These are phyloP conservation scores for Nycticryphes semicollaris DNA, from an alignment of 2,113 vertebrate species.

Conservation along the genomic window DNA sequence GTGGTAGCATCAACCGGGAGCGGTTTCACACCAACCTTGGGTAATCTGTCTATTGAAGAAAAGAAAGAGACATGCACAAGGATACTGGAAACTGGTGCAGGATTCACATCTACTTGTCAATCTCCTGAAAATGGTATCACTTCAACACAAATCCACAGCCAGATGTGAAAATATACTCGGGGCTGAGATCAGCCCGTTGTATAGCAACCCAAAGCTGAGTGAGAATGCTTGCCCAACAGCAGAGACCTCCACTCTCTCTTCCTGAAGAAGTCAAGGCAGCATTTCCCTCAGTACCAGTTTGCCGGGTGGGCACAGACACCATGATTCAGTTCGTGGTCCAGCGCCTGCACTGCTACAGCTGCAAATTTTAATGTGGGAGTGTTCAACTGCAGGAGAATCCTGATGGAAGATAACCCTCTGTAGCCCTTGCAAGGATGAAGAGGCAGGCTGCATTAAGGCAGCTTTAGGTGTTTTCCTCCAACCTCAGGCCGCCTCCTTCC, in stretches of 20 bases:
- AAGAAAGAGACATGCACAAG: background rate
- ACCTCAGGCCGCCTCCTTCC: background rate
- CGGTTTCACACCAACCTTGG: background rate
- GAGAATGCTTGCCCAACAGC: background rate
- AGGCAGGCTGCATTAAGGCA: background rate
- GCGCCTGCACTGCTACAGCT: background rate
- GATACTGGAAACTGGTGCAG: background rate
- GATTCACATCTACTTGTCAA: background rate
- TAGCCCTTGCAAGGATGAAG: background rate
- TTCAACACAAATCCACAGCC: background rate
- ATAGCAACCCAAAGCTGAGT: background rate
- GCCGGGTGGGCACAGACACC: background rate
- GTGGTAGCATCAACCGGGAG: background rate
- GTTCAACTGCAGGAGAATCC: background rate
- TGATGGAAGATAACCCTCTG: background rate
- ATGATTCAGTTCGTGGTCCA: rapidly evolving
- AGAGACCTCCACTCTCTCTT: background rate
- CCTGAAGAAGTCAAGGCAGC: background rate
- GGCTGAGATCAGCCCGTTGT: background rate
- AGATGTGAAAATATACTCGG: rapidly evolving
- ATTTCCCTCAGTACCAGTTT: background rate
- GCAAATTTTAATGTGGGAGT: background rate
- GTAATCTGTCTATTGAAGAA: background rate
- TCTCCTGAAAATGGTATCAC: background rate
- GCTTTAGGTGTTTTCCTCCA: background rate